Percentiles rank a stretch among this genome's conserved stretches.
phyloP scores from a whole-genome alignment of 2,797 vertebrate genomes.

The Siniperca undulata region DNA sequence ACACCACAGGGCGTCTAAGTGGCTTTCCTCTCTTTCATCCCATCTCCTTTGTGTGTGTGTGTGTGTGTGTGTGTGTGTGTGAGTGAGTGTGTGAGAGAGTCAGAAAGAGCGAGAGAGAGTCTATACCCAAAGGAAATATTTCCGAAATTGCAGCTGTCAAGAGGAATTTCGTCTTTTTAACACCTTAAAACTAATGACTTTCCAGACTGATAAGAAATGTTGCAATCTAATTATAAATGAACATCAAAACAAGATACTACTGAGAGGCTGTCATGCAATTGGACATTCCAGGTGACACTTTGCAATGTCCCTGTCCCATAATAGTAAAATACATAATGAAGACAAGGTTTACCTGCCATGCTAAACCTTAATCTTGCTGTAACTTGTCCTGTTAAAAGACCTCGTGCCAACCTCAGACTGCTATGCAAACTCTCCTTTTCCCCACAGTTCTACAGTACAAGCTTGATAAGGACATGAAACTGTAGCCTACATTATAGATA shows the following conservation, averaged over 20 bases:
- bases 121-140: conserved; percentile 2
- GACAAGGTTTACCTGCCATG: conserved; percentile 8
- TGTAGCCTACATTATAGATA: neutral
- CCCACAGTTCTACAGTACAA: neutral
- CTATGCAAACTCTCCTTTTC: conserved; percentile 14
- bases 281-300: conserved; percentile 11
- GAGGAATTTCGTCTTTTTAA: conserved; percentile 22
- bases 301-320: neutral
- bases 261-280: neutral
- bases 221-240: neutral
- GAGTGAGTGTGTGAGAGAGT: neutral
- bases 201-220: neutral
- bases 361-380: neutral
- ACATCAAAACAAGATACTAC: neutral
- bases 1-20: conserved; percentile 50
- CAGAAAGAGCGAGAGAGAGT: neutral
- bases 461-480: neutral
- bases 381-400: neutral
- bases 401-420: conserved; percentile 8
- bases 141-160: conserved; percentile 21
- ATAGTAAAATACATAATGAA: neutral
- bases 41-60: conserved; percentile 2
- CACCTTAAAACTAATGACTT: conserved; percentile 11
- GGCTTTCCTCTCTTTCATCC: conserved; percentile 48
- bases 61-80: neutral